These are phyloP conservation scores for Cephalotes varians DNA, from an alignment of 2,888 invertebrate genomes.

Conservation along the genomic window DNA sequence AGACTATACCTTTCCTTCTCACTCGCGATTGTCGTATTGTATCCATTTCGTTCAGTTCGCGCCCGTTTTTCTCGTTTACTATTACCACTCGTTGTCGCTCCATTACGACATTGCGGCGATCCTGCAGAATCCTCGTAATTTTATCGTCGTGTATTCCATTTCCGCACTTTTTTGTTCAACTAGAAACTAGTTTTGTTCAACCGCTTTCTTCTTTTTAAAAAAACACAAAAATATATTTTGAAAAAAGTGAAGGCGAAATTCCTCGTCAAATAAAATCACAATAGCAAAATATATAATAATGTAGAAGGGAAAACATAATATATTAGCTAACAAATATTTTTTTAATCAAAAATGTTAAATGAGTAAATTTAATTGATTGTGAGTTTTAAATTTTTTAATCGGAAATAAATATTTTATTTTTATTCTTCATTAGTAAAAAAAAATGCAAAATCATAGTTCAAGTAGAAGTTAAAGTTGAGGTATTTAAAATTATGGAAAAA, in stretches of 20 bases:
- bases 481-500: slow-evolving; percentile 18
- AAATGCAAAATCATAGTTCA: background rate
- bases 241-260: background rate
- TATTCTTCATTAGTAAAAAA: background rate
- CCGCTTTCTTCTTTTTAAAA: background rate
- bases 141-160: slow-evolving; percentile 29
- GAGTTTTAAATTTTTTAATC: background rate
- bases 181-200: background rate
- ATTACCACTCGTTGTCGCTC: slow-evolving; percentile 35
- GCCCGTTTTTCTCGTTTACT: slow-evolving; percentile 40
- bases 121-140: slow-evolving; percentile 34
- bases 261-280: background rate
- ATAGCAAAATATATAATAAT: background rate
- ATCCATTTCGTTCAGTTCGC: slow-evolving; percentile 37
- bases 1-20: slow-evolving; percentile 21
- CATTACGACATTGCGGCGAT: slow-evolving; percentile 33
- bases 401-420: background rate
- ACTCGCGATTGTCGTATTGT: slow-evolving; percentile 17
- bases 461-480: slow-evolving; percentile 11
- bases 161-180: background rate
- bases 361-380: background rate
- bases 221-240: background rate
- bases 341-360: background rate
- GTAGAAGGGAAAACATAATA: background rate
- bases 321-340: background rate